These are phyloP conservation scores for Acanthisitta chloris DNA, from an alignment of 2,113 vertebrate genomes.

Conservation along the genomic window DNA sequence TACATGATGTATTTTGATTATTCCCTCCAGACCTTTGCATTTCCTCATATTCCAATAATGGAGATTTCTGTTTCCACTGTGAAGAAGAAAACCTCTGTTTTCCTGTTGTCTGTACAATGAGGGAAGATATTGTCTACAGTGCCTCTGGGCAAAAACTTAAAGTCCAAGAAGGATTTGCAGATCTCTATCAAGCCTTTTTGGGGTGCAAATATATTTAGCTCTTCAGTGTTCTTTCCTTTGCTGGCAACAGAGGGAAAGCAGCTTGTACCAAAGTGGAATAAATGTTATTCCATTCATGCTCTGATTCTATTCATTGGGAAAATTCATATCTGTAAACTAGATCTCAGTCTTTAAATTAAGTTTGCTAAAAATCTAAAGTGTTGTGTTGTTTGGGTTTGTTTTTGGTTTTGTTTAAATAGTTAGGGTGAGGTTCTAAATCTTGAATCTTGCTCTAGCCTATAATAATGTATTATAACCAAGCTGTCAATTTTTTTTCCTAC, in stretches of 20 bases:
- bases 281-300: neutral
- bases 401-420: neutral
- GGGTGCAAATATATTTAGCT: neutral
- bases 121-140: neutral
- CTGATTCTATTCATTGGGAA: neutral
- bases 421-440: neutral
- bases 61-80: neutral
- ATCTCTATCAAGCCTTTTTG: neutral
- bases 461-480: neutral
- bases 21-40: accelerated
- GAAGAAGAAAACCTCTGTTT: neutral
- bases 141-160: neutral
- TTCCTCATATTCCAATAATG: neutral
- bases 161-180: neutral
- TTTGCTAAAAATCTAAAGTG: neutral
- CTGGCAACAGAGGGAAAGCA: neutral
- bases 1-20: neutral
- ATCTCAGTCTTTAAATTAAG: neutral
- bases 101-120: neutral
- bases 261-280: neutral
- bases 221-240: neutral
- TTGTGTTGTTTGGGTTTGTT: neutral
- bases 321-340: neutral
- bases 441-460: neutral
- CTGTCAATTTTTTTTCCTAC: neutral